A percentile compares a stretch with the other conserved stretches of the same genome.
phyloP scores from a whole-genome alignment of 2,888 invertebrate genomes.

The Philereme vetulata region DNA sequence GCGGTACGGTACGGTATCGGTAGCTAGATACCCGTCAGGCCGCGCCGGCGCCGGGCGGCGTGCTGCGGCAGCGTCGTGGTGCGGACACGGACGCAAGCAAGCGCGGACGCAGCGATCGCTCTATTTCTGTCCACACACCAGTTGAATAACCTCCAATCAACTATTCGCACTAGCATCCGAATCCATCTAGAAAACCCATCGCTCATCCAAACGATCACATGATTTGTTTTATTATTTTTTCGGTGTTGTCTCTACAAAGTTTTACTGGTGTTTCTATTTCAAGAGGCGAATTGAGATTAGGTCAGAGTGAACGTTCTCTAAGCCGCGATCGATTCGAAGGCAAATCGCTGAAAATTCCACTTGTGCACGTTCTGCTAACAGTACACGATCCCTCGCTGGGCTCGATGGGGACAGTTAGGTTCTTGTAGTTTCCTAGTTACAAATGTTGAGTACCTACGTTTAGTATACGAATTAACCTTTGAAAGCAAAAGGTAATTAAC shows the following conservation, averaged over 20 bases:
- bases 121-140: constrained; percentile 78
- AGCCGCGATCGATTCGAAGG: constrained; percentile 22
- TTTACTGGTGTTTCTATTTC: constrained; percentile 20
- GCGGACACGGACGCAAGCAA: constrained; percentile 48
- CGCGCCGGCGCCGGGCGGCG: constrained; percentile 49
- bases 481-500: too few relatives aligned
- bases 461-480: too few relatives aligned
- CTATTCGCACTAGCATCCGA: constrained; percentile 79
- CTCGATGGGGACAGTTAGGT: neutral
- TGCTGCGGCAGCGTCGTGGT: constrained; percentile 46
- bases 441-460: too few relatives aligned
- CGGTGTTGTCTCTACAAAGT: constrained; percentile 7
- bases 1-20: constrained; percentile 24
- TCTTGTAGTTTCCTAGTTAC: neutral
- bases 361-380: constrained; percentile 46
- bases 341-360: constrained; percentile 40
- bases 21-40: constrained; percentile 37
- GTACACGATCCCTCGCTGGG: constrained; percentile 12
- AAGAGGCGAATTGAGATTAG: constrained; percentile 18
- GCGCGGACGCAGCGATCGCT: constrained; percentile 65
- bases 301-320: constrained; percentile 16
- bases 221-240: constrained; percentile 27
- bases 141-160: constrained; percentile 84
- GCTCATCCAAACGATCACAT: constrained; percentile 46
- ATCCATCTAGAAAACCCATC: constrained; percentile 53